phyloP scores from a whole-genome alignment of 2,113 vertebrate species.

The Mesocricetus auratus region DNA sequence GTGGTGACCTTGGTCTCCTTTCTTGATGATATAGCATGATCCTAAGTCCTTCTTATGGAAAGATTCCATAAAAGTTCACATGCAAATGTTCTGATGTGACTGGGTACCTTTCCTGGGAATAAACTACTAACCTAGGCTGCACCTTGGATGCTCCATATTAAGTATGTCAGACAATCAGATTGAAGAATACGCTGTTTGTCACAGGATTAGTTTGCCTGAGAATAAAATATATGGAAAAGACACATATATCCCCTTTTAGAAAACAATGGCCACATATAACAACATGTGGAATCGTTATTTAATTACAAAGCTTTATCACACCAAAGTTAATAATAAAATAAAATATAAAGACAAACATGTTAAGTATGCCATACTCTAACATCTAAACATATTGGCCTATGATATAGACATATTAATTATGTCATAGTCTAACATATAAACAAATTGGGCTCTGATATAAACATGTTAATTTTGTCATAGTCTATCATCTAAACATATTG shows the following conservation, averaged over 20 bases:
- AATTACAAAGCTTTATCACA: slow-evolving; percentile 53
- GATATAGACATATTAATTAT: slow-evolving; percentile 32
- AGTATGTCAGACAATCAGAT: not conserved
- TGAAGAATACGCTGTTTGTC: slow-evolving; percentile 46
- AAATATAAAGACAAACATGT: slow-evolving; percentile 6
- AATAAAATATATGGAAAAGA: slow-evolving; percentile 32
- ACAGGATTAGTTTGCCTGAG: slow-evolving; percentile 38
- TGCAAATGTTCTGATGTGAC: not conserved
- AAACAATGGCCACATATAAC: not conserved
- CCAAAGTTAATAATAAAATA: slow-evolving; percentile 45
- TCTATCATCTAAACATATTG: not conserved
- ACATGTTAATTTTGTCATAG: not conserved
- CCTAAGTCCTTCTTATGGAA: not conserved
- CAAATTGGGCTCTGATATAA: slow-evolving; percentile 10
- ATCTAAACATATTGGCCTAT: not conserved
- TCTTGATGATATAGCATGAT: not conserved
- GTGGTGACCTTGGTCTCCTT: slow-evolving; percentile 14
- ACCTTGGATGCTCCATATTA: not conserved
- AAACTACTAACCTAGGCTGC: not conserved
- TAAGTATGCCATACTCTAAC: not conserved
- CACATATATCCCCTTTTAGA: not conserved
- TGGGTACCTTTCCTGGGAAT: not conserved
- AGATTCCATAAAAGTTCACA: not conserved
- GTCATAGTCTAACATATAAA: not conserved
- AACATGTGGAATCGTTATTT: slow-evolving; percentile 56